Conservation (phyloP, 2,113 vertebrate species). For the Phalacrocorax carbo region DNA sequence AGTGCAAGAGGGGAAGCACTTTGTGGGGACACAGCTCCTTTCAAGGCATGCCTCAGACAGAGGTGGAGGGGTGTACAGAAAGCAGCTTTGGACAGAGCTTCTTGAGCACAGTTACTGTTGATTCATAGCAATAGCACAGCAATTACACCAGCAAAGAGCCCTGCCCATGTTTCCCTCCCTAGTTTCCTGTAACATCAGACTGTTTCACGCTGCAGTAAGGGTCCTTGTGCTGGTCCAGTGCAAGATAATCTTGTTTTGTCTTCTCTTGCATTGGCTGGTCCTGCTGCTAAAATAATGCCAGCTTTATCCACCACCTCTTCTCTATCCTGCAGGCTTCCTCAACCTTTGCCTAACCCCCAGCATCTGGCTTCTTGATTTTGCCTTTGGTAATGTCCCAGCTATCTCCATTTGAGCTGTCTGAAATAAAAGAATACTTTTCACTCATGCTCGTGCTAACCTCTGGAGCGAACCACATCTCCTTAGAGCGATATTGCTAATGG, state of each 20-base stretch:
- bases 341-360: background rate
- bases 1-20: background rate
- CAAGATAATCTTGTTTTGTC: background rate
- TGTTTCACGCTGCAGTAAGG: background rate
- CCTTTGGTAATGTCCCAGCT: background rate
- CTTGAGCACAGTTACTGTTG: background rate
- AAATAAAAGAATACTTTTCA: background rate
- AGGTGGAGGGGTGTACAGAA: background rate
- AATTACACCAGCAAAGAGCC: background rate
- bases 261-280: background rate
- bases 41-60: background rate
- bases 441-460: accelerated
- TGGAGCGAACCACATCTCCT: background rate
- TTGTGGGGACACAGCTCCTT: background rate
- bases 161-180: background rate
- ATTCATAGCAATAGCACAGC: background rate
- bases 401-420: background rate
- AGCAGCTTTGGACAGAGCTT: background rate
- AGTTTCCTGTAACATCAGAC: background rate
- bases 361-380: background rate
- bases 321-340: background rate
- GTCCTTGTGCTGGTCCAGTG: background rate
- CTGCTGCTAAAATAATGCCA: background rate
- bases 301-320: background rate
- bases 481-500: background rate